These are phyloP conservation scores for Caenorhabditis zanzibari DNA, from an alignment of 2,888 invertebrate genomes.

Conservation along the genomic window DNA sequence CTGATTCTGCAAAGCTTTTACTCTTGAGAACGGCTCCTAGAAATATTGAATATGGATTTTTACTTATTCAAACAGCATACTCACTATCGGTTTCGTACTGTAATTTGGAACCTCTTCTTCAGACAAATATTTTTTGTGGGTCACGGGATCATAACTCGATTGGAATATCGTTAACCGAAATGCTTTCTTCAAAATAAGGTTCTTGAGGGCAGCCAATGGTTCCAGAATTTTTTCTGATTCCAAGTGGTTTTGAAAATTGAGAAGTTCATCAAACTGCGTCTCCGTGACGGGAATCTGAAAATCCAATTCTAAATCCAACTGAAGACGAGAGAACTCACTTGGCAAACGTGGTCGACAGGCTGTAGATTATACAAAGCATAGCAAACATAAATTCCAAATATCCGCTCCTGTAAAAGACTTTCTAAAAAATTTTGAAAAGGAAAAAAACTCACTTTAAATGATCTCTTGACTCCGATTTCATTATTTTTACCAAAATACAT, in stretches of 20 bases:
- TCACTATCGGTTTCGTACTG: constrained; percentile 18
- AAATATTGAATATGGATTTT: neutral
- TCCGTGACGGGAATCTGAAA: constrained; percentile 65
- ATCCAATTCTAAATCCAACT: neutral
- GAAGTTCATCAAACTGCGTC: constrained; percentile 51
- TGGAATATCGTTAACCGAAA: constrained; percentile 61
- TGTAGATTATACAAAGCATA: constrained; percentile 72
- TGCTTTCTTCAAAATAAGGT: constrained; percentile 59
- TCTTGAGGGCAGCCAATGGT: constrained; percentile 62
- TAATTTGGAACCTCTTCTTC: constrained; percentile 54
- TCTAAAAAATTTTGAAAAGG: neutral
- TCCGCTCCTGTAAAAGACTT: constrained; percentile 48
- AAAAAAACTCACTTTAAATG: constrained; percentile 13
- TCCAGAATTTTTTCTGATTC: constrained; percentile 35
- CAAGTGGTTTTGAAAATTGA: constrained; percentile 42
- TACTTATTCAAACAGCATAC: neutral
- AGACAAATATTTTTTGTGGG: constrained; percentile 40
- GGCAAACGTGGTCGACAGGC: constrained; percentile 67
- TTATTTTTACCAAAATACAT: constrained; percentile 60
- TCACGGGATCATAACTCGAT: constrained; percentile 64
- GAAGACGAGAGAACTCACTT: constrained; percentile 31
- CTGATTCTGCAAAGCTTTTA: constrained; percentile 4
- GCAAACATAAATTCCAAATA: constrained; percentile 71
- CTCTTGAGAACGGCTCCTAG: constrained; percentile 53
- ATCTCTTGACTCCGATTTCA: constrained; percentile 25